Conservation (phyloP, 2,113 vertebrate species). For the Muntiacus muntjak region DNA sequence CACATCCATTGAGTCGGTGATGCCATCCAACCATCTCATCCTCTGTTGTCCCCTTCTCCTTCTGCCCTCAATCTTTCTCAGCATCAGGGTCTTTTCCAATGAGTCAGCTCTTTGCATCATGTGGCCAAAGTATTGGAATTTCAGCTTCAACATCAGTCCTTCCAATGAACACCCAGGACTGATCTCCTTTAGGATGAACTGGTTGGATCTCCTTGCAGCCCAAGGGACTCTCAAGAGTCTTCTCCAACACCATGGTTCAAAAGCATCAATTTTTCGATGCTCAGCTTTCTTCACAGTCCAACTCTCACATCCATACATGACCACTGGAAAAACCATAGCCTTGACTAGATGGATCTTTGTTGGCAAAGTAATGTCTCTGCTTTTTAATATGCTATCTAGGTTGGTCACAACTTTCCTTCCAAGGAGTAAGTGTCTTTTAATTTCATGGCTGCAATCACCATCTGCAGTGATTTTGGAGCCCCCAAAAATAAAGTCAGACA, state of each 20-base stretch:
- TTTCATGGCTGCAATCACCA: neutral
- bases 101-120: neutral
- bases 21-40: neutral
- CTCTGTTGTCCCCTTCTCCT: neutral
- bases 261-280: accelerated
- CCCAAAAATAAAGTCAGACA: accelerated
- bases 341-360: neutral
- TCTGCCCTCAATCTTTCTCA: neutral
- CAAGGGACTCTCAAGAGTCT: neutral
- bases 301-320: neutral
- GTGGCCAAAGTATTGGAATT: neutral
- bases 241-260: neutral
- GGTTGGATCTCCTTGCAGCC: neutral
- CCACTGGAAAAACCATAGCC: neutral
- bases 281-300: neutral
- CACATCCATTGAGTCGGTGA: neutral
- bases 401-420: neutral
- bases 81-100: neutral
- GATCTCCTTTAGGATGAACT: neutral
- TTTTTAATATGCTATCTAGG: neutral
- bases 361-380: neutral
- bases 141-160: neutral
- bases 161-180: neutral
- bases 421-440: neutral
- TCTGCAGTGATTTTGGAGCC: neutral